Evolutionary conservation across 2,113 vertebrate genomes (phyloP).

Genomic region (Propithecus coquereli): DNA sequence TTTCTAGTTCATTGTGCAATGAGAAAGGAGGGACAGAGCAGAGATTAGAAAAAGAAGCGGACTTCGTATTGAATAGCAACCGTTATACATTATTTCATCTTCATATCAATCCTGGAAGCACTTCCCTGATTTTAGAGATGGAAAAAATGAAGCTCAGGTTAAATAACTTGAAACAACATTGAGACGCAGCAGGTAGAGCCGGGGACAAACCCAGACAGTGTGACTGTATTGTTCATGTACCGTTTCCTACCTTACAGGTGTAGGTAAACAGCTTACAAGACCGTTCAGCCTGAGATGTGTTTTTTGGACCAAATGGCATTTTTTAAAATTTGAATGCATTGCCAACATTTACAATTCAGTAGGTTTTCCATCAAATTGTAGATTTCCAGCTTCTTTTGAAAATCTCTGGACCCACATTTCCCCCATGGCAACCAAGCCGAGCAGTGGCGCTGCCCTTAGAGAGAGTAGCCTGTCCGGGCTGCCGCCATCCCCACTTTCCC

Average conservation of each 20-base stretch:
- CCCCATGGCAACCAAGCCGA: neutral
- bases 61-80: neutral
- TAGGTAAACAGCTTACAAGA: neutral
- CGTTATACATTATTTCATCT: neutral
- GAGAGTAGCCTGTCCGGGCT: neutral
- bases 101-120: neutral
- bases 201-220: neutral
- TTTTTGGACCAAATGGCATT: neutral
- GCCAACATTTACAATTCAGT: neutral
- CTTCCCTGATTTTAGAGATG: neutral
- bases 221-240: neutral
- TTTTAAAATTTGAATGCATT: neutral
- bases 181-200: neutral
- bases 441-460: neutral
- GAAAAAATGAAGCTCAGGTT: neutral
- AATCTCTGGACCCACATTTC: neutral
- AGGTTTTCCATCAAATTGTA: neutral
- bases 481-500: neutral
- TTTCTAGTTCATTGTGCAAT: conserved; percentile 19
- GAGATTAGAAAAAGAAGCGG: neutral
- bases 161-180: neutral
- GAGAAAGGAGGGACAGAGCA: neutral
- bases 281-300: neutral
- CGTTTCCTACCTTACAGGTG: neutral
- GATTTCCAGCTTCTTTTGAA: neutral